Evolutionary conservation across 2,113 vertebrate genomes (phyloP).

Genomic region (Anoura caudifer): DNA sequence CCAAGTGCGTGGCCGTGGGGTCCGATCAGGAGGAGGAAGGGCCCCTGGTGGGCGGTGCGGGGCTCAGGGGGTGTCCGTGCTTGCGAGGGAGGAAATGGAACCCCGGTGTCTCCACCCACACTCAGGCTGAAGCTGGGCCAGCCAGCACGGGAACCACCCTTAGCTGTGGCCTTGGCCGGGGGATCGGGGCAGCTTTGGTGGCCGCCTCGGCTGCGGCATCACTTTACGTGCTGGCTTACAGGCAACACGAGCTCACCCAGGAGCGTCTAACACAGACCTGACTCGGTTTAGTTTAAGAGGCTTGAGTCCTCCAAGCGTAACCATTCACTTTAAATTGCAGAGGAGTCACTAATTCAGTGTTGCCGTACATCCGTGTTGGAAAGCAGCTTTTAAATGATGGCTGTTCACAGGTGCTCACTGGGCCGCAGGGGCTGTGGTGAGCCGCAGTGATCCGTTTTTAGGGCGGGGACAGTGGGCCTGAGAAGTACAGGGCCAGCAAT

Average conservation of each 20-base stretch:
- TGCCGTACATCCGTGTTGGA: neutral
- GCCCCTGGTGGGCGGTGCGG: rapidly evolving
- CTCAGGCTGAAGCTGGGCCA: no score
- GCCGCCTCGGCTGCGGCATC: neutral
- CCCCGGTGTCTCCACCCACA: neutral
- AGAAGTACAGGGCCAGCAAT: no score
- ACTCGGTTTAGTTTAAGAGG: neutral
- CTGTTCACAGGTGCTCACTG: neutral
- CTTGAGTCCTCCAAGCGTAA: neutral
- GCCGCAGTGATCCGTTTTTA: neutral
- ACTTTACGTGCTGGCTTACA: neutral
- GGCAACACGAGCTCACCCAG: neutral
- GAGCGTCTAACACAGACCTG: neutral
- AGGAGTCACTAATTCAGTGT: neutral
- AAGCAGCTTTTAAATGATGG: neutral
- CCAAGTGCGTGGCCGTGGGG: slow-evolving; percentile 86
- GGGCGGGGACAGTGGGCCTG: neutral
- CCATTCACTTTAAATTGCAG: neutral
- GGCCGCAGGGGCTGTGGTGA: neutral
- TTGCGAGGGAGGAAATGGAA: rapidly evolving
- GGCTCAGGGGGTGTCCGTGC: neutral
- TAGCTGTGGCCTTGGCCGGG: no score
- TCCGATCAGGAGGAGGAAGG: rapidly evolving
- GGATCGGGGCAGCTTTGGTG: neutral
- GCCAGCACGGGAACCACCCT: neutral